Evolutionary conservation across 2,797 vertebrate species (phyloP), one percentile per base, ranked within the genome.

Genomic region (Calcarius lapponicus): DNA sequence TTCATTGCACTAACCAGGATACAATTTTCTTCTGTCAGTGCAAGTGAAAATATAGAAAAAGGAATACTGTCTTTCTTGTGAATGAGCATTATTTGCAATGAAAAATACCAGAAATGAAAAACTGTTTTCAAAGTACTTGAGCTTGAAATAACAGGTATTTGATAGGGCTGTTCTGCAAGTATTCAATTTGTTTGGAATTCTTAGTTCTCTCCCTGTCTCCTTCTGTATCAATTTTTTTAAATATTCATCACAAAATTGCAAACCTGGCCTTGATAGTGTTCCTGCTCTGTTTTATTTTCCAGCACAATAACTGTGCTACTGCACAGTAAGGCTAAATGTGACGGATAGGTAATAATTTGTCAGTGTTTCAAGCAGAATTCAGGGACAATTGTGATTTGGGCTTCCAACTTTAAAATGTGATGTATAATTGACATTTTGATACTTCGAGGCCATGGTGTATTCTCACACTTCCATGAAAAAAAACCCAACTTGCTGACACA

Each of bases 401-500:
- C 97, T 98, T 98, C 97, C 97, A 97, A 96, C 97, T 98, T 98
- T 97, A 97, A 98, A 98, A 98, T 97, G 97, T 98, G 98, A 97
- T 98, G 96, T 97, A 98, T 98, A 98, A 98, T 98, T 98, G 98
- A 98, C 98, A 98, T 97, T 98, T 97, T 97, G 96, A 98, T 98
- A 98, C 97, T 98, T 98, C 97, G 97, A 98, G 98, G 97, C 97
- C 98, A 96, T 97, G 97, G 98, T 98, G 97, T 98, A 97, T 98
- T 98, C 98, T 98, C 98, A 98, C 98, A 98, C 97, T 98, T 97
- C 94, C 92, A 90, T 92, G 94, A 97, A 97, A 97, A 98, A 98
- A 98, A 90, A 36, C 0, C 3, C 86, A 97, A 98, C 97, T 98
- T 98, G 97, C 98, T 98, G 98, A 98, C 98, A 98, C 97, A 98